Base-by-base conservation (phyloP, 2,888 invertebrate genomes). In the Dynastes hyllus region DNA sequence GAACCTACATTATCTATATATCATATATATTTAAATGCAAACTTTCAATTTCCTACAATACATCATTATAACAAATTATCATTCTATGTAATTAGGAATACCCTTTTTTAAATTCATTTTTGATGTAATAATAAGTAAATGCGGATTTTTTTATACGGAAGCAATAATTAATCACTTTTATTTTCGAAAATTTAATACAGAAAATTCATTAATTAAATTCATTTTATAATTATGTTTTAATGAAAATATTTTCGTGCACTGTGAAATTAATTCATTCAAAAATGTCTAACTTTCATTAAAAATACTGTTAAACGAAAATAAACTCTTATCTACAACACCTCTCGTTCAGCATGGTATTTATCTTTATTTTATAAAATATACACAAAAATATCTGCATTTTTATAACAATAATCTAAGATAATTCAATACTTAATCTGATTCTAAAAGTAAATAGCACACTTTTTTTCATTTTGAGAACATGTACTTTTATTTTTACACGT, bases 1-100 rank as follows among this genome's bases (percentile, higher is more conserved):
- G 80, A 80, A 82, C 81, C 82, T 82, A 82, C 82, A 83, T 78
- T 81, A 79, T 81, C 80, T 81, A 78, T 78, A 78, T 78, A 73
- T 78, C 50, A 66, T 77, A 67, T 77, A 77, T 77, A 77, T 81
- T 81, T 70, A 78, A 82, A 83, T 82, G 82, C 81, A 82, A 83
- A 81, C 78, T 82, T 81, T 79, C 78, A 80, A 79, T 82, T 80
- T 80, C 80, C 82, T 82, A 81, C 81, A 79, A 66, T 81, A 82
- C 82, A 80, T 80, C 80, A 80, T 82, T 77, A 82, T 83, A 83
- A 82, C 78, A 82, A 82, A 82, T 82, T 81, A 82, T 81, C 77
- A 78, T 78, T 79, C 69, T 66, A 75, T 71, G 32, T 78, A 70
- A 70, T 69, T 82, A 82, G 78, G 78, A 81, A 76, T 81, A 80